phyloP scores from a whole-genome alignment of 2,113 vertebrate species.

The Poeciliopsis turrubarensis region DNA sequence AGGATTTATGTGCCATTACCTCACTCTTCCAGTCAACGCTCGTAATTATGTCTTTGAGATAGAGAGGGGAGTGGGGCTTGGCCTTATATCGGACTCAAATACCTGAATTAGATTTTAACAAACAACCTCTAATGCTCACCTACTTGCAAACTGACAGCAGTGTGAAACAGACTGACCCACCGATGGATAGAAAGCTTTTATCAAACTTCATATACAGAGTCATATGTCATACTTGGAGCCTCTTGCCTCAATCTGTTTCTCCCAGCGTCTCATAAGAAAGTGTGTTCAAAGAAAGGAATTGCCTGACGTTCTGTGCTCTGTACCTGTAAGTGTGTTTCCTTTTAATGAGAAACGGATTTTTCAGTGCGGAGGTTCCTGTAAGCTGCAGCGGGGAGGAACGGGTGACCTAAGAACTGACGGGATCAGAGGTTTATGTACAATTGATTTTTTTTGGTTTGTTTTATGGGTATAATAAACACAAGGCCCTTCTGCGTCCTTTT shows the following conservation, averaged over 20 bases:
- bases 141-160: constrained; percentile 47
- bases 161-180: constrained; percentile 32
- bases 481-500: constrained; percentile 21
- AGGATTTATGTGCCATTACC: constrained; percentile 83
- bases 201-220: constrained; percentile 26
- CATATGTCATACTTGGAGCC: constrained; percentile 17
- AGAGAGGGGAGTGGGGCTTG: constrained; percentile 18
- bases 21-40: constrained; percentile 81
- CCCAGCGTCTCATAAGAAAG: constrained; percentile 10
- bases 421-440: constrained; percentile 65
- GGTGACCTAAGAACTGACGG: constrained; percentile 46
- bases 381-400: constrained; percentile 6
- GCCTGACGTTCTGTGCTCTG: not conserved
- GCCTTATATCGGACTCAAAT: constrained; percentile 48
- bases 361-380: constrained; percentile 38
- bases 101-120: constrained; percentile 78
- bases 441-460: constrained; percentile 75
- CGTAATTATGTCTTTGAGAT: constrained; percentile 72
- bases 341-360: constrained; percentile 22
- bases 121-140: constrained; percentile 55
- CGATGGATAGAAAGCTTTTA: constrained; percentile 22
- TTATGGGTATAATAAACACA: constrained; percentile 71
- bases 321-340: constrained; percentile 3
- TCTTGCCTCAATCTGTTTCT: constrained; percentile 18
- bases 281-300: constrained; percentile 20